Evolutionary conservation across 2,113 vertebrate species (phyloP), one percentile per base, ranked within the genome.

Genomic region (Gavialis gangeticus): DNA sequence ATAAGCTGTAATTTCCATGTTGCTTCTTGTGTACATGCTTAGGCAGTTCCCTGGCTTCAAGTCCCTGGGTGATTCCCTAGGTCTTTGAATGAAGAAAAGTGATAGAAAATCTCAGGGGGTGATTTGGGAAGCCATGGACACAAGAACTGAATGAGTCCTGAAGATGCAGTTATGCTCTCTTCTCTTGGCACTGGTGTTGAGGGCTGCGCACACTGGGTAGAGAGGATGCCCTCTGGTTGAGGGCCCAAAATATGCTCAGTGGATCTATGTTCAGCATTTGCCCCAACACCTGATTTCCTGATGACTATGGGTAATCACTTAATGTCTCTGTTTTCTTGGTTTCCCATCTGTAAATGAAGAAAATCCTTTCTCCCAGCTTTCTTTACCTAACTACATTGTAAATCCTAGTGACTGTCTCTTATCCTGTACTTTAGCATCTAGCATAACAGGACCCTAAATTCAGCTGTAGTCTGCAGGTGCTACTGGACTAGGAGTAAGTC

Each of bases 161-260:
- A 21, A 4, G 24, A 3, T n/a, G 18, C 11, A 19, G 12, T 4
- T 1, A 2, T 34, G 12, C 4, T 17, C 5, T 4, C 4, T 3
- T 54, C 22, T 46, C 10, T 67, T 67, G 30, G 59, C 4, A 0
- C 5, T 46, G 46, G 46, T 46, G 46, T 46, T 46, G 46, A 46
- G 46, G 46, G 46, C 46, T 46, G 46, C 7, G 18, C 54, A 22
- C 0, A 1, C 3, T 2, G 12, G 37, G 55, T 37, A 22, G 75
- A 28, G 46, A 17, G 24, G 24, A 1, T 4, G 0, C 1, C n/a
- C 34, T 79, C n/a, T 22, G 55, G 56, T 0, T 57, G 59, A 59
- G 19, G 56, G 64, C 14, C 10, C 12, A 34, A 19, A 71, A 17
- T 37, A 34, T 12, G 18, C 19, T 34, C 34, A 37, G 30, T n/a